Base-by-base conservation (phyloP, 2,888 invertebrate genomes). In the Cheilosia impressa region DNA sequence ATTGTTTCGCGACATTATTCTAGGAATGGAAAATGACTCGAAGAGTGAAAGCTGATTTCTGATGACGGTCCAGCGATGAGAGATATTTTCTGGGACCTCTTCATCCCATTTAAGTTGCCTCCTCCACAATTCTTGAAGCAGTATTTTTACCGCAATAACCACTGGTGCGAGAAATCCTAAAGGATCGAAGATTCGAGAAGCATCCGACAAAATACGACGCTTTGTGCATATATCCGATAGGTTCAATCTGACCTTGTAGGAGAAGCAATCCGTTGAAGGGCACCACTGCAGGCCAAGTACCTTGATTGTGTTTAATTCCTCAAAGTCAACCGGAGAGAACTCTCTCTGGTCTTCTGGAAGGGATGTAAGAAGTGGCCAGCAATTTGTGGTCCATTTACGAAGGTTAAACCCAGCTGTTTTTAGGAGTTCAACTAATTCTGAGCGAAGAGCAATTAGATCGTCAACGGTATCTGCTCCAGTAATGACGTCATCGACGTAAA, bases 261-360 rank as follows among this genome's bases (percentile, higher is more conserved):
- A 60, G 4, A 79, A 79, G 2, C 34, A 65, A 17, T 79, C 72
- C 10, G 53, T 53, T 15, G 65, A 72, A n/a, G 72, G 72, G 17
- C 72, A 66, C 79, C 73, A 60, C 9, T 58, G 43, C 31, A 53
- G n/a, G 2, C 60, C 79, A 17, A 72, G 60, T 2, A 72, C 9
- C 24, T 79, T 79, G n/a, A 72, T 52, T 4, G 58, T 17, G 2
- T 65, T 17, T 1, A 15, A 69, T 19, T 78, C 34, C 45, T 78
- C 58, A n/a, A 72, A 66, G 22, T 72, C 58, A 15, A 57, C 43
- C 9, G 71, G 65, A 19, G 78, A 65, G 4, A 78, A 7, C 6
- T 71, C 78, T 15, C 65, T 31, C 45, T 78, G 69, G 15, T 78
- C 55, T 27, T 65, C 41, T 5, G 63, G 65, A 6, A 72, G 34